Percentiles rank a stretch among this genome's conserved stretches.
phyloP scores from a whole-genome alignment of 2,888 invertebrate genomes.

The Drosophila infuscata region DNA sequence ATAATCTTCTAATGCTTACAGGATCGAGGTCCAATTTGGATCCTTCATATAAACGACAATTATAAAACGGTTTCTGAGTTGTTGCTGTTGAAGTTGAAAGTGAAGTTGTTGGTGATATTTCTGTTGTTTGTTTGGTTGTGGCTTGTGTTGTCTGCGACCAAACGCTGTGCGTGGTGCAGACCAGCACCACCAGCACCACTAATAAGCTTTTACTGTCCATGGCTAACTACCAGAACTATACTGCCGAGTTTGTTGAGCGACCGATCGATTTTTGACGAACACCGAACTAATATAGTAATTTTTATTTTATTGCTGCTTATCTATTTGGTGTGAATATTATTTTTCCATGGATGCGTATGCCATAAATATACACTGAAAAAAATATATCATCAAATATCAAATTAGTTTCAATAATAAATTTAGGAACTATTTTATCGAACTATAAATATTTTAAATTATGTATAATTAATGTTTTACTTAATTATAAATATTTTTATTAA shows the following conservation, averaged over 20 bases:
- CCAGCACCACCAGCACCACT: slow-evolving; percentile 25
- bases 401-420: not conserved
- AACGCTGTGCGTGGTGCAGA: slow-evolving; percentile 11
- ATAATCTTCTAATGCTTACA: slow-evolving; percentile 24
- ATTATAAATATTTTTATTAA: too few species aligned
- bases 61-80: not conserved
- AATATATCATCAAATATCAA: not conserved
- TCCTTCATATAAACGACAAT: not conserved
- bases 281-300: slow-evolving; percentile 24
- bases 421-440: not conserved
- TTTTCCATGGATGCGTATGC: not conserved
- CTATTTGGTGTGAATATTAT: not conserved
- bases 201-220: slow-evolving; percentile 25
- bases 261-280: slow-evolving; percentile 12
- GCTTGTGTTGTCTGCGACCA: slow-evolving; percentile 9
- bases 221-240: not conserved
- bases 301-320: slow-evolving; percentile 16
- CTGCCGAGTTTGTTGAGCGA: slow-evolving; percentile 2
- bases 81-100: not conserved
- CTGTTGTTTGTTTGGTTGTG: not conserved
- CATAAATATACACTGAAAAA: slow-evolving; percentile 6
- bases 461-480: not conserved
- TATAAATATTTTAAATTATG: not conserved
- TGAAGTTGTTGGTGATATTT: not conserved
- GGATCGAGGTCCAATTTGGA: slow-evolving; percentile 13